These are phyloP conservation scores for Siniperca chuatsi DNA, from an alignment of 2,113 vertebrate species.

Conservation along the genomic window DNA sequence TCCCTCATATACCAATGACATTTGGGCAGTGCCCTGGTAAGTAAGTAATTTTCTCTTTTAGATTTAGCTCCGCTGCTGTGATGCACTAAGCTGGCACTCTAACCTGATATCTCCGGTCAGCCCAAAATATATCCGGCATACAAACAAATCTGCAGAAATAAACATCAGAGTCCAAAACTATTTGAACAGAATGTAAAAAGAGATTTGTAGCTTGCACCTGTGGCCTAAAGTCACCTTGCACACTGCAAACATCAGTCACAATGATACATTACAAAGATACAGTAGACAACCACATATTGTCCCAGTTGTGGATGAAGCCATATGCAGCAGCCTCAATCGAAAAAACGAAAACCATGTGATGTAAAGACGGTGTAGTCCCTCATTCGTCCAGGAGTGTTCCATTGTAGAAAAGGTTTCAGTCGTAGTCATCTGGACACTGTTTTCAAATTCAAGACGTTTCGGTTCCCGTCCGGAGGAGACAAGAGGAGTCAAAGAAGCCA, in stretches of 20 bases:
- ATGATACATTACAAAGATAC: neutral
- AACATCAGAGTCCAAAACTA: slow-evolving; percentile 12
- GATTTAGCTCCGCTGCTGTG: slow-evolving; percentile 41
- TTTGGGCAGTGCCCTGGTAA: slow-evolving; percentile 19
- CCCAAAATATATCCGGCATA: slow-evolving; percentile 10
- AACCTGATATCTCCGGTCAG: slow-evolving; percentile 27
- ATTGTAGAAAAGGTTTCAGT: no score
- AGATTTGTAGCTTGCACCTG: neutral
- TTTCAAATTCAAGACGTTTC: no score
- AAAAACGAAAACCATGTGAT: no score
- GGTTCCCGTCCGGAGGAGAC: no score
- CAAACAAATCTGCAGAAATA: slow-evolving; percentile 33
- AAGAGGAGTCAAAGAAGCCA: no score
- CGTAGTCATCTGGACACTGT: no score
- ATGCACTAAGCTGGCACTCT: slow-evolving; percentile 15
- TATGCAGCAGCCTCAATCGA: no score
- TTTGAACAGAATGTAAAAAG: slow-evolving; percentile 7
- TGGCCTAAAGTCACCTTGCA: slow-evolving; percentile 23
- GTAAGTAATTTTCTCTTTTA: slow-evolving; percentile 53
- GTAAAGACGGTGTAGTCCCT: no score
- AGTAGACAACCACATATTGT: neutral
- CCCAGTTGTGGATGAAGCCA: no score
- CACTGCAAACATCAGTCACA: neutral
- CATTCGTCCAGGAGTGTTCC: no score
- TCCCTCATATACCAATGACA: slow-evolving; percentile 28